These are phyloP conservation scores for Metopia argyrocephala DNA, from an alignment of 2,888 invertebrate genomes.

Conservation along the genomic window DNA sequence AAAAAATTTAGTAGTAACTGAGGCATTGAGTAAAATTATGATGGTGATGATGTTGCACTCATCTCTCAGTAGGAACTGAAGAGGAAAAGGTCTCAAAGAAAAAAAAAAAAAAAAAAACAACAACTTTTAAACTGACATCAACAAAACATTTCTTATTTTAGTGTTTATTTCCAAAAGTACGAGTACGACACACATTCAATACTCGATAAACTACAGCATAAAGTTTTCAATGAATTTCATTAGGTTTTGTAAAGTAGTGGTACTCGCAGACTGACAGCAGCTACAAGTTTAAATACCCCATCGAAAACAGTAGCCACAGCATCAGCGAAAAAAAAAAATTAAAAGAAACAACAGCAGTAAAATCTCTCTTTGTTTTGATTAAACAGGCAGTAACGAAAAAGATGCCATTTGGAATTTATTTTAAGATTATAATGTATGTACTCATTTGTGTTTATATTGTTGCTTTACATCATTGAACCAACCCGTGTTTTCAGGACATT, in stretches of 20 bases:
- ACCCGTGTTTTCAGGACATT: no score
- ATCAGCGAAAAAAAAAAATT: slow-evolving; percentile 5
- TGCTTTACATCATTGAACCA: no score
- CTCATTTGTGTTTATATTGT: no score
- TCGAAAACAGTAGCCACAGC: slow-evolving; percentile 32
- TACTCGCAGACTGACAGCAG: slow-evolving; percentile 2
- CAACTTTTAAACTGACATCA: slow-evolving; percentile 50
- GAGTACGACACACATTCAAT: slow-evolving; percentile 69
- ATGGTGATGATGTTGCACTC: slow-evolving; percentile 40
- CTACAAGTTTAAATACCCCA: slow-evolving; percentile 48
- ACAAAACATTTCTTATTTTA: slow-evolving; percentile 59
- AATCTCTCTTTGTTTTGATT: slow-evolving; percentile 34
- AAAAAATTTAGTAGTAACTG: slow-evolving; percentile 69
- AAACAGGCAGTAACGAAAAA: slow-evolving; percentile 13
- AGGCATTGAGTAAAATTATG: slow-evolving; percentile 59
- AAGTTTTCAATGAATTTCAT: slow-evolving; percentile 35
- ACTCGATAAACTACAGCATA: slow-evolving; percentile 29
- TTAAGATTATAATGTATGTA: no score
- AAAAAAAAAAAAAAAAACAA: slow-evolving; percentile 16
- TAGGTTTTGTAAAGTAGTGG: neutral
- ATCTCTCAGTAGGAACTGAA: neutral
- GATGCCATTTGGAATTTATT: neutral
- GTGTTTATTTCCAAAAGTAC: slow-evolving; percentile 46
- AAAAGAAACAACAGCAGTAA: slow-evolving; percentile 26
- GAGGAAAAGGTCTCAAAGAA: neutral